phyloP scores from a whole-genome alignment of 1,140 invertebrate species.

The Laodelphax striatellus region DNA sequence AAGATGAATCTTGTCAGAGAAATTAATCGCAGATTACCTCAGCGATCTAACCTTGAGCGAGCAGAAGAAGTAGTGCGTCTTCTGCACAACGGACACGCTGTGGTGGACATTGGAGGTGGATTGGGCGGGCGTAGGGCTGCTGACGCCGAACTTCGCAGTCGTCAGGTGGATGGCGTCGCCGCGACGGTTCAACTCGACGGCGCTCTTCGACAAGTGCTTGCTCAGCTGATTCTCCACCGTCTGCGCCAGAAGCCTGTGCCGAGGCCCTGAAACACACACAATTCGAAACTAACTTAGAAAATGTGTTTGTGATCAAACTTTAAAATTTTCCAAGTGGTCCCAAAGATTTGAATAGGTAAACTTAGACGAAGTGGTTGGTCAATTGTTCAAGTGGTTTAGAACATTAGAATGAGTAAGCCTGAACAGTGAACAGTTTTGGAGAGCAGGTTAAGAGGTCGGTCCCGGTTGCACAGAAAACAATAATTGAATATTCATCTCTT shows the following conservation, averaged over 20 bases:
- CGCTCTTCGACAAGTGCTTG: constrained; percentile 34
- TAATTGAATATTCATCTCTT: too few species aligned
- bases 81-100: constrained; percentile 47
- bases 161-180: constrained; percentile 14
- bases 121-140: constrained; percentile 29
- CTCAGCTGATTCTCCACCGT: constrained; percentile 20
- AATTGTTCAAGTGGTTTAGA: too few species aligned
- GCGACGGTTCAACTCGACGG: constrained; percentile 30
- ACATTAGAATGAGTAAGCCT: too few species aligned
- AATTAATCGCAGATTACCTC: constrained; percentile 9
- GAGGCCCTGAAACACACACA: not conserved
- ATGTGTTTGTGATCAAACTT: too few species aligned
- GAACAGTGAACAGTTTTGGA: too few species aligned
- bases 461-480: too few species aligned
- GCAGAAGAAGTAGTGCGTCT: constrained; percentile 57
- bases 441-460: too few species aligned
- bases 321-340: too few species aligned
- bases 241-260: not conserved
- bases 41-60: constrained; percentile 41
- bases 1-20: not conserved
- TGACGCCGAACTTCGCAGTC: constrained; percentile 27
- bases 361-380: too few species aligned
- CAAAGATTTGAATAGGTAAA: too few species aligned
- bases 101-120: constrained; percentile 24
- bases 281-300: too few species aligned